Percentiles rank a stretch among this genome's conserved stretches.
phyloP scores from a whole-genome alignment of 1,140 invertebrate species.

The Lepeophtheirus salmonis region DNA sequence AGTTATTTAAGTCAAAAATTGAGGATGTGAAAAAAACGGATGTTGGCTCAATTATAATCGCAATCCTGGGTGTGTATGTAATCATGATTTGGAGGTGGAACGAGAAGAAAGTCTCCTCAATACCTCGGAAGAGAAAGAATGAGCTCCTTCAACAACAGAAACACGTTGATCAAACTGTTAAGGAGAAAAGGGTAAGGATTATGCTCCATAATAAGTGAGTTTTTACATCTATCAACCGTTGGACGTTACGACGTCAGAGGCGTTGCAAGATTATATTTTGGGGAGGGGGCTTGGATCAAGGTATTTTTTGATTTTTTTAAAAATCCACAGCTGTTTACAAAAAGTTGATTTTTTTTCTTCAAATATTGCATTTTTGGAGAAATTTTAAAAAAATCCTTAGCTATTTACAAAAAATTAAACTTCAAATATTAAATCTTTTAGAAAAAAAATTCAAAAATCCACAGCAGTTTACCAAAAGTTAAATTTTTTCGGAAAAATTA shows the following conservation, averaged over 20 bases:
- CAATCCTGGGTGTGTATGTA: slow-evolving; percentile 27
- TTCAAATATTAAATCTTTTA: too few relatives aligned
- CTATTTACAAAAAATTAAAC: too few relatives aligned
- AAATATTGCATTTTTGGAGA: background rate
- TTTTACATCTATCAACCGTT: background rate
- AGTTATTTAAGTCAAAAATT: too few relatives aligned
- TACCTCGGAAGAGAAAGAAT: slow-evolving; percentile 31
- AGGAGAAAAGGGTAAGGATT: slow-evolving; percentile 31
- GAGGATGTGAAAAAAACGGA: slow-evolving; percentile 28
- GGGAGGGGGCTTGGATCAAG: too few relatives aligned
- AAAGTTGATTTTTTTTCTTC: background rate
- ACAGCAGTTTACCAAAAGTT: too few relatives aligned
- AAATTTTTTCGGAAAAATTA: too few relatives aligned
- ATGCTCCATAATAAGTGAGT: background rate
- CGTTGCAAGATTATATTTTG: background rate
- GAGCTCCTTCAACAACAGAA: slow-evolving; percentile 30
- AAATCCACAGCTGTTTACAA: background rate
- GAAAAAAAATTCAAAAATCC: too few relatives aligned
- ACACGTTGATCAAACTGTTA: slow-evolving; percentile 31
- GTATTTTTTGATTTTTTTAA: too few relatives aligned
- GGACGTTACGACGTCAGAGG: background rate
- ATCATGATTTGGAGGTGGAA: slow-evolving; percentile 29
- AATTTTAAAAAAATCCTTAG: too few relatives aligned
- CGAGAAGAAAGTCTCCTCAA: slow-evolving; percentile 28
- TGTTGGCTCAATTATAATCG: slow-evolving; percentile 25